phyloP scores from a whole-genome alignment of 2,888 invertebrate genomes.

The Tipula lateralis region DNA sequence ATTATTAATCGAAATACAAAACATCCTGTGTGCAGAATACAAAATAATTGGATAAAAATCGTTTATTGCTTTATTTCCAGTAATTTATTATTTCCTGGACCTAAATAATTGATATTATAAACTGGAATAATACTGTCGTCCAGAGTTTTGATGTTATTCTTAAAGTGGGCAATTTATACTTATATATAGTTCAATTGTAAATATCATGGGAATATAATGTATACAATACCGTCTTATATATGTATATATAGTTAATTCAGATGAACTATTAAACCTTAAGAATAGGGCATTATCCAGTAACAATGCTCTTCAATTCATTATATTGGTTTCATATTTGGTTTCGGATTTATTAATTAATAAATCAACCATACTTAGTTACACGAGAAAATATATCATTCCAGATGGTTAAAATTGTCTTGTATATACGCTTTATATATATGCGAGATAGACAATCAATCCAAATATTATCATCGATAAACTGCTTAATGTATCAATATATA shows the following conservation, averaged over 20 bases:
- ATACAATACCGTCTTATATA: neutral
- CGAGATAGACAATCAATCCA: conserved; percentile 2
- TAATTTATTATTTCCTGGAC: neutral
- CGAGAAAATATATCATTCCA: neutral
- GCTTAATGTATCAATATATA: neutral
- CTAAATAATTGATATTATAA: neutral
- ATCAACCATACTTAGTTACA: neutral
- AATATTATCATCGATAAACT: conserved; percentile 1
- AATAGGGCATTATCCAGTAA: neutral
- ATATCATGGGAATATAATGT: neutral
- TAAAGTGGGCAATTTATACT: neutral
- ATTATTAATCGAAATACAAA: neutral
- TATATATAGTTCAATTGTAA: neutral
- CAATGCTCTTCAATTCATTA: neutral
- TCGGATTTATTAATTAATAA: neutral
- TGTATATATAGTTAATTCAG: neutral
- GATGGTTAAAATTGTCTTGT: neutral
- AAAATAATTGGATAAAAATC: neutral
- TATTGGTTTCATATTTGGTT: neutral
- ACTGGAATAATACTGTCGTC: neutral
- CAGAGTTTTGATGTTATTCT: neutral
- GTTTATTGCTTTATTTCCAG: neutral
- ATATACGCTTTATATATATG: too few species aligned
- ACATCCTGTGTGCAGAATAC: neutral
- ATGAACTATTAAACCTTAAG: neutral